phyloP scores from a whole-genome alignment of 2,113 vertebrate species.

The Diadophis punctatus region DNA sequence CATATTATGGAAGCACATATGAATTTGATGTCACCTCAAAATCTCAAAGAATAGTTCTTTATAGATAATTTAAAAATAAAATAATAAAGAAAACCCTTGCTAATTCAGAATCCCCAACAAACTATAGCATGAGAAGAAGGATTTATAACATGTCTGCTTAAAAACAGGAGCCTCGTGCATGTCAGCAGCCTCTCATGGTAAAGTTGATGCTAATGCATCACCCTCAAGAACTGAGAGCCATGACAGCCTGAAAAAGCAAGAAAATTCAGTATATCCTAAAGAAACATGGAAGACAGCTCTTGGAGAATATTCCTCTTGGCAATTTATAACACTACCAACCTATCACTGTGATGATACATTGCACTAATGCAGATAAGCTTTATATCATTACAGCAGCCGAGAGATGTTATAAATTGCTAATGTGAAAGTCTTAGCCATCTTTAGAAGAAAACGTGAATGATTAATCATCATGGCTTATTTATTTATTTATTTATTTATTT shows the following conservation, averaged over 20 bases:
- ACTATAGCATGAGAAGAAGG: background rate
- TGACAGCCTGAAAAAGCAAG: background rate
- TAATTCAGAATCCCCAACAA: background rate
- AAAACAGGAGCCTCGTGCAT: background rate
- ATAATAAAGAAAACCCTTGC: background rate
- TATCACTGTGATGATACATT: background rate
- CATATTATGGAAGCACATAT: conserved; percentile 29
- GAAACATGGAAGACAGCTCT: background rate
- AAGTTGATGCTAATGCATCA: background rate
- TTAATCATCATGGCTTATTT: background rate
- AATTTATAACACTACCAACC: background rate
- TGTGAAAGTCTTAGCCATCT: background rate
- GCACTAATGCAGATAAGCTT: background rate
- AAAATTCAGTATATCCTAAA: background rate
- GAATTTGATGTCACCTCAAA: background rate
- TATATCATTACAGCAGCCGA: background rate
- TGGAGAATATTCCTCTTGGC: background rate
- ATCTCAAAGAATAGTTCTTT: background rate
- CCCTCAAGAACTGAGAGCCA: background rate
- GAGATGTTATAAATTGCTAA: background rate
- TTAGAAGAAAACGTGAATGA: background rate
- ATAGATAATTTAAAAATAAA: background rate
- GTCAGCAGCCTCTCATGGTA: background rate
- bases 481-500: background rate
- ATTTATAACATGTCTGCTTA: background rate